These are phyloP conservation scores for Aphelenchoides besseyi DNA, from an alignment of 1,140 invertebrate species.

Conservation along the genomic window DNA sequence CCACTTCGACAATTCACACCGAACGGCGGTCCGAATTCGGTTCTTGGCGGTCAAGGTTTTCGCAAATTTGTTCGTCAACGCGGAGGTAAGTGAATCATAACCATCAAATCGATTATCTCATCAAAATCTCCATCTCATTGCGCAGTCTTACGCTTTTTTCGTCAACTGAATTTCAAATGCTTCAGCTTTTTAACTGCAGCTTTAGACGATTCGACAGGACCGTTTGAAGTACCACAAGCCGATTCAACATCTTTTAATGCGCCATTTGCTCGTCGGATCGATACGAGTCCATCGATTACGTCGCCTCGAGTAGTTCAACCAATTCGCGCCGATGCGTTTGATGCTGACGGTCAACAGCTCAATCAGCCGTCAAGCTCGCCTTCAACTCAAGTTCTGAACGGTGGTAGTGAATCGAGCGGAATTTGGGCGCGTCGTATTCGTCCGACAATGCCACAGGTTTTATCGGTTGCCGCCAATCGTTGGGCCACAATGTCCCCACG, in stretches of 20 bases:
- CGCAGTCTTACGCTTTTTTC: too few species aligned
- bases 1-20: neutral
- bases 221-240: too few species aligned
- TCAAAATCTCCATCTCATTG: too few species aligned
- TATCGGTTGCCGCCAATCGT: neutral
- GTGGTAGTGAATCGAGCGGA: too few species aligned
- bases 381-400: too few species aligned
- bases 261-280: too few species aligned
- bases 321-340: neutral
- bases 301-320: neutral
- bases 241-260: neutral
- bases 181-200: too few species aligned
- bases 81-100: too few species aligned
- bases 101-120: too few species aligned
- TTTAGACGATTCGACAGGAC: too few species aligned
- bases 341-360: neutral
- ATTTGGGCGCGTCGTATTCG: conserved; percentile 2
- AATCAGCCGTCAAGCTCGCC: too few species aligned
- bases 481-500: neutral
- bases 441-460: neutral
- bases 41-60: neutral
- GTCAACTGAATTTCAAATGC: too few species aligned
- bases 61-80: neutral
- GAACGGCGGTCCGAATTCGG: neutral
- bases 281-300: neutral